Percentiles rank a stretch among this genome's conserved stretches.
Conservation (phyloP, 1,140 invertebrate genomes). For the Drusus annulatus region DNA sequence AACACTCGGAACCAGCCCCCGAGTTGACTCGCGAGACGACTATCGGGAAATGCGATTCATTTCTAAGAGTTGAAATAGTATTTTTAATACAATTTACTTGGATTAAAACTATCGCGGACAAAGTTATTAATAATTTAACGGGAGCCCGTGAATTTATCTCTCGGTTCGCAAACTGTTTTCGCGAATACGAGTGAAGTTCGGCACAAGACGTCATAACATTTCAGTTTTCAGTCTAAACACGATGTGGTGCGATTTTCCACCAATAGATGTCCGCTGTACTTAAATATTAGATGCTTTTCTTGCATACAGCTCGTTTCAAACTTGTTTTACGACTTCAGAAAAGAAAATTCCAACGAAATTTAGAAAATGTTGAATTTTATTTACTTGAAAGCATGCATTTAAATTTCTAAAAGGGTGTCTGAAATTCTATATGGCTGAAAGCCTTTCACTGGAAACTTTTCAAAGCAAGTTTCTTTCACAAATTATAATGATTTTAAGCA, state of each 20-base stretch:
- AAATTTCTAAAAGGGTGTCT: neutral
- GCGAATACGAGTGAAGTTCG: constrained; percentile 33
- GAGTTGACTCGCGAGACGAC: neutral
- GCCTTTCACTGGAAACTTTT: too few relatives aligned
- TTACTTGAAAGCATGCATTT: neutral
- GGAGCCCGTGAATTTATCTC: constrained; percentile 16
- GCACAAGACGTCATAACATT: neutral
- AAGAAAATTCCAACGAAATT: too few relatives aligned
- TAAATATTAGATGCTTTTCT: neutral
- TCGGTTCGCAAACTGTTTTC: constrained; percentile 1
- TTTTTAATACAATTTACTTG: neutral
- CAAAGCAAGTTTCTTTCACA: too few relatives aligned
- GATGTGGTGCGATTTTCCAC: too few relatives aligned
- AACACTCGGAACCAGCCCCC: constrained; percentile 4
- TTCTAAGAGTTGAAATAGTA: neutral
- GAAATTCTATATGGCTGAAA: neutral
- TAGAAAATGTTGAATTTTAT: too few relatives aligned
- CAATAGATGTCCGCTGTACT: too few relatives aligned
- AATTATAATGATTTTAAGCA: too few relatives aligned
- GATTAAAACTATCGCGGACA: neutral
- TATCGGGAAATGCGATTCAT: constrained; percentile 4
- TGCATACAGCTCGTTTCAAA: too few relatives aligned
- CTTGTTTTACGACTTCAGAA: too few relatives aligned
- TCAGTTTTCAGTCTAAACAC: too few relatives aligned
- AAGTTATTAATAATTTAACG: constrained; percentile 32